Percentiles rank a stretch among this genome's conserved stretches.
These are phyloP conservation scores for Eulithis prunata DNA, from an alignment of 2,888 invertebrate genomes.

Conservation along the genomic window DNA sequence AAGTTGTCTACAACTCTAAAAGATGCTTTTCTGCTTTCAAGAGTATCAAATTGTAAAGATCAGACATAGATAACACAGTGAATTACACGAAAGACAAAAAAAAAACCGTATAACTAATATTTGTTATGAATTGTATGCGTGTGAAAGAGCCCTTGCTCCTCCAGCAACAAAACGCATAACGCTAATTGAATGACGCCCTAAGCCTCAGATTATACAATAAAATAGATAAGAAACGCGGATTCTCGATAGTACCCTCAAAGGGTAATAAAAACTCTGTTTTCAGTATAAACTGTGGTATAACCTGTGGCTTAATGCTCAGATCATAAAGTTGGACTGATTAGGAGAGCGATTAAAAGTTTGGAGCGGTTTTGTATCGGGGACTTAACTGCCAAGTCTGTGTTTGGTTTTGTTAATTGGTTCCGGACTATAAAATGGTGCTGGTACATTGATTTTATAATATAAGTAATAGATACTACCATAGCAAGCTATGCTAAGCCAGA, in stretches of 20 bases:
- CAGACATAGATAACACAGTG: too few species aligned
- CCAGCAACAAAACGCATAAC: slow-evolving; percentile 28
- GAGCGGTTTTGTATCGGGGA: slow-evolving; percentile 25
- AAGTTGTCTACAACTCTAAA: too few species aligned
- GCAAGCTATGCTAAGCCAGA: too few species aligned
- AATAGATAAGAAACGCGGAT: slow-evolving; percentile 53
- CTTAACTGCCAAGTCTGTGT: neutral
- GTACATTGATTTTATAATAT: too few species aligned
- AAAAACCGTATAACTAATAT: too few species aligned
- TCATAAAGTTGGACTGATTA: slow-evolving; percentile 48
- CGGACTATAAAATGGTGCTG: neutral
- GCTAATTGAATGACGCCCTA: slow-evolving; percentile 48
- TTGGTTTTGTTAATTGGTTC: neutral
- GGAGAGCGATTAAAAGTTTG: slow-evolving; percentile 32
- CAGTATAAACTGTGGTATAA: slow-evolving; percentile 9
- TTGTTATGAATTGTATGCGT: neutral
- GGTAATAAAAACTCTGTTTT: slow-evolving; percentile 28
- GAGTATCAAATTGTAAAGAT: too few species aligned
- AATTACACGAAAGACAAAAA: too few species aligned
- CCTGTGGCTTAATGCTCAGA: slow-evolving; percentile 44
- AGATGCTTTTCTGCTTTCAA: too few species aligned
- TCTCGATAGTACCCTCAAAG: slow-evolving; percentile 41
- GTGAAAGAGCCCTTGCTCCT: slow-evolving; percentile 4
- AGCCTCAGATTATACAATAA: slow-evolving; percentile 50
- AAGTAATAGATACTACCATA: too few species aligned